A percentile compares a stretch with the other conserved stretches of the same genome.
Conservation (phyloP, 2,888 invertebrate species). For the Anthophora plumipes region DNA sequence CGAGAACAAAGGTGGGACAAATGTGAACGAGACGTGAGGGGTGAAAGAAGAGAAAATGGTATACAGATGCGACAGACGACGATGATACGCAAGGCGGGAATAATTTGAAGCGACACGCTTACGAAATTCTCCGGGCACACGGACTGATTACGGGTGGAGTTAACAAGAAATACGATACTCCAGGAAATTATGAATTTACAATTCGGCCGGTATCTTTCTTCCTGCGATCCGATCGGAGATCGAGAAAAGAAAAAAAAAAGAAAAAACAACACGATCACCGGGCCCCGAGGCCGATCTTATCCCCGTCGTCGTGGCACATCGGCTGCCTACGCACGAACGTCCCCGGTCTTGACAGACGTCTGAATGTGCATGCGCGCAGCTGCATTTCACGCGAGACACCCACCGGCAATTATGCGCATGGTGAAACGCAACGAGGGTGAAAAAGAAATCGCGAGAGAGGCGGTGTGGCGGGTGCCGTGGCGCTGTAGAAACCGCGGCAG, state of each 20-base stretch:
- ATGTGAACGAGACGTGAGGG: neutral
- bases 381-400: constrained; percentile 71
- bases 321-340: constrained; percentile 73
- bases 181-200: constrained; percentile 58
- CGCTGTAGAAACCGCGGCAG: constrained; percentile 49
- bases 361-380: constrained; percentile 76
- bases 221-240: constrained; percentile 66
- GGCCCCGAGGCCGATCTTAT: constrained; percentile 67
- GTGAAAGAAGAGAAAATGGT: neutral
- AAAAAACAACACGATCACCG: constrained; percentile 49
- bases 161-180: constrained; percentile 54
- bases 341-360: constrained; percentile 75
- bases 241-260: constrained; percentile 2
- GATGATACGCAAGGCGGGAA: constrained; percentile 11
- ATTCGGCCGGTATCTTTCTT: constrained; percentile 56
- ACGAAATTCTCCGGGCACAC: constrained; percentile 3
- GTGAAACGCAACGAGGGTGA: constrained; percentile 68
- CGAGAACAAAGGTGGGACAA: neutral
- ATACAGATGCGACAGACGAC: neutral
- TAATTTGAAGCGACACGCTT: constrained; percentile 52
- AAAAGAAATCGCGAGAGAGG: constrained; percentile 65
- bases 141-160: constrained; percentile 44
- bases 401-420: constrained; percentile 76
- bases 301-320: constrained; percentile 61
- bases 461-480: constrained; percentile 26